Base-by-base conservation (phyloP, 30 jellyfish, hydroid and myxozoan species). In the Chrysaora quinquecirrha region DNA sequence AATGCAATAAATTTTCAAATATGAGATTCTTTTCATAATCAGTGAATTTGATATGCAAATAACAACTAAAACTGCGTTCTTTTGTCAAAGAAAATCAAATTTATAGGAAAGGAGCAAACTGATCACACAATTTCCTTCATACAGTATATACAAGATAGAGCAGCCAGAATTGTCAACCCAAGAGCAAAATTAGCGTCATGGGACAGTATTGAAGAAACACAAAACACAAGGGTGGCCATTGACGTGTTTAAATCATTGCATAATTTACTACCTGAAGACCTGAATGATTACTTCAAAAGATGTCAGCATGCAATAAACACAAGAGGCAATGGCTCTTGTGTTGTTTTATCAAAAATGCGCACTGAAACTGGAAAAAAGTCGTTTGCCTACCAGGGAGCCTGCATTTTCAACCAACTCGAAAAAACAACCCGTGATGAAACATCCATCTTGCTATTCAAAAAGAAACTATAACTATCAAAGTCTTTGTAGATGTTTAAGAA, bases 161-260 rank as follows among this genome's bases (percentile, higher is more conserved):
- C 73, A 73, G 50, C 43, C 74, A 73, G 85, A 73, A 73, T 73
- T 73, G 85, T 73, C 52, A 73, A 24, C 69, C 85, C 71, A 73
- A 73, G 85, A 34, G 43, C 75, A 27, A 75, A 54, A 27, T 28
- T 75, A 52, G 22, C 64, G 76, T n/a, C 64, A 75, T 56, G 76
- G 76, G 62, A 75, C 48, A 71, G 89, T 27, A 72, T 83, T 34
- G 89, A 70, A 58, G 32, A 63, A 71, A 74, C 69, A 71, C 94
- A 34, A 64, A 75, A 75, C 64, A 60, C 76, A 75, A 49, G 77
- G 62, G 76, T 75, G 78, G 77, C 77, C 77, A 48, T 50, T n/a
- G 76, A 75, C 64, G 87, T 52, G 48, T 50, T 75, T 75, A 75
- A 75, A 75, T 75, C 87, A 75, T 35, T 75, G 77, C 87, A 75